Base-by-base conservation (phyloP, 2,113 vertebrate genomes). In the Puma concolor region DNA sequence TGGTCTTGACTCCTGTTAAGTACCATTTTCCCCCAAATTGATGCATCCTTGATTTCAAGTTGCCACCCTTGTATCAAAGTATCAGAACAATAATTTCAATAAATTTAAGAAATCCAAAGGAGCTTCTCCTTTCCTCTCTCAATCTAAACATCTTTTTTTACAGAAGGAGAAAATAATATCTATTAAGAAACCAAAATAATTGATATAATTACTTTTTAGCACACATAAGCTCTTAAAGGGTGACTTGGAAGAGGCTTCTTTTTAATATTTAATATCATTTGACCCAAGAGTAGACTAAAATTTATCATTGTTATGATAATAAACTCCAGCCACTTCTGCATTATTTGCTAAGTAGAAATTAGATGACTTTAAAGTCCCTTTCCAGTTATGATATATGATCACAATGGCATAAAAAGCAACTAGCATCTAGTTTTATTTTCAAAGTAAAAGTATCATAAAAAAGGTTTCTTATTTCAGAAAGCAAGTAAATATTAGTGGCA, bases 361-460 rank as follows among this genome's bases (percentile, higher is more conserved):
- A 95, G 48, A 48, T 89, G 60, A 87, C 81, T 1, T 33, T 83
- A 63, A 19, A 29, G 38, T 95, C 52, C 60, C 64, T 76, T 72
- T 77, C 54, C 14, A 60, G 12, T 33, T 44, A 2, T 27, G 72
- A 82, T 44, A 38, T 27, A 64, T 41, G 33, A 57, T 91, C 80
- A 76, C 29, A 48, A 29, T 33, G 50, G 63, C 82, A 54, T 94
- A 88, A 93, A 88, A 96, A 97, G 23, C 88, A 94, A 52, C 91
- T 91, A 3, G 67, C 54, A 48, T 41, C 67, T 80, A 38, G 36
- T 94, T 83, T 88, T n/a, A 74, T 90, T 97, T 86, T 95, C 54
- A 81, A 31, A 84, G 27, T 93, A 11, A 93, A 95, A 95, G 85
- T 66, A 57, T 52, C n/a, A 57, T 82, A 69, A 92, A 92, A 94